These are phyloP conservation scores for Cetonia aurata DNA, from an alignment of 2,888 invertebrate genomes.

Conservation along the genomic window DNA sequence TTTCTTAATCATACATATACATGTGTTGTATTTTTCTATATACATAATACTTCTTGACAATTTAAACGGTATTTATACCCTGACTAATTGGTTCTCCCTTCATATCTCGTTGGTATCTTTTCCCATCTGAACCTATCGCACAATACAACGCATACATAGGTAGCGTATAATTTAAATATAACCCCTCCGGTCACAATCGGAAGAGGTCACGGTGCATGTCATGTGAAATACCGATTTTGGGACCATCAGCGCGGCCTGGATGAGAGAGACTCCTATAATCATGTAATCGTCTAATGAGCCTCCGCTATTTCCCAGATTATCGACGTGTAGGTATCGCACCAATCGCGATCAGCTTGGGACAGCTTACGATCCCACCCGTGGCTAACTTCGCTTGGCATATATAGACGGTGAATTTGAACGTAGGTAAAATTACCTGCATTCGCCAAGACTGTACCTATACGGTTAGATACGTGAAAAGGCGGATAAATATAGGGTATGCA, in stretches of 20 bases:
- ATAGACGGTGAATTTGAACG: constrained; percentile 20
- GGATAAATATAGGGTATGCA: constrained; percentile 52
- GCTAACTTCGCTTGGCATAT: constrained; percentile 12
- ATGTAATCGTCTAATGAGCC: constrained; percentile 19
- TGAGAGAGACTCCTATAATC: not conserved
- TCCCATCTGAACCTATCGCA: no score
- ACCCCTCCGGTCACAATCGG: constrained; percentile 28
- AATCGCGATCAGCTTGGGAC: not conserved
- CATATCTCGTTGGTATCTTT: no score
- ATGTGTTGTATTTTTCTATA: no score
- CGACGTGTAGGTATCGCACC: not conserved
- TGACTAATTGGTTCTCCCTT: no score
- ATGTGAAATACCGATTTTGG: constrained; percentile 31
- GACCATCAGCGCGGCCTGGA: not conserved
- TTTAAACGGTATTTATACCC: not conserved
- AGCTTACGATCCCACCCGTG: constrained; percentile 1
- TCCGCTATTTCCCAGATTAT: constrained; percentile 24
- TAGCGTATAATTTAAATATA: constrained; percentile 36
- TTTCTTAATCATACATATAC: no score
- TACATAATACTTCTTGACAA: no score
- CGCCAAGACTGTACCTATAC: not conserved
- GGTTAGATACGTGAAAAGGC: constrained; percentile 16
- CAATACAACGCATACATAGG: not conserved
- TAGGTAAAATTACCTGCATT: constrained; percentile 2
- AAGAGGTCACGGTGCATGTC: constrained; percentile 30